phyloP scores from a whole-genome alignment of 2,113 vertebrate genomes.

The Perca schrenkii region DNA sequence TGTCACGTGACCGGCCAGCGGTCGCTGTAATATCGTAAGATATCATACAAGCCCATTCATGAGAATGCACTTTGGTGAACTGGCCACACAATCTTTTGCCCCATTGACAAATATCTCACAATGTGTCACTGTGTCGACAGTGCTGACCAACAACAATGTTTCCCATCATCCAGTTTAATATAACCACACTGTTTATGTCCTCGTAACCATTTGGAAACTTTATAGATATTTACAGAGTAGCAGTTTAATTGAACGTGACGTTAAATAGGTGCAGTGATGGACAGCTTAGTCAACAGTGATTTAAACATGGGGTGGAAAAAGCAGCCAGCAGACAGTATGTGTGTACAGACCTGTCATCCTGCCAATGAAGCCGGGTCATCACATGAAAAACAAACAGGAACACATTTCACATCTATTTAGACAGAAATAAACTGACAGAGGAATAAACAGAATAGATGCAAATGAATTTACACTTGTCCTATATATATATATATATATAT shows the following conservation, averaged over 20 bases:
- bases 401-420: not conserved
- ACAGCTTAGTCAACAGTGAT: conserved; percentile 14
- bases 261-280: conserved; percentile 11
- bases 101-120: too few relatives aligned
- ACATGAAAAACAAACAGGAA: not conserved
- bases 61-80: too few relatives aligned
- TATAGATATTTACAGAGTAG: not conserved
- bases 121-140: too few relatives aligned
- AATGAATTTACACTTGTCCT: not conserved
- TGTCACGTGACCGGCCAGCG: too few relatives aligned
- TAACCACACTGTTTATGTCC: too few relatives aligned
- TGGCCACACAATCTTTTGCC: too few relatives aligned
- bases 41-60: too few relatives aligned
- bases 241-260: not conserved
- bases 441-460: not conserved
- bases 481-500: too few relatives aligned
- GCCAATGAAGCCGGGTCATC: not conserved
- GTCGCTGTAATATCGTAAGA: too few relatives aligned
- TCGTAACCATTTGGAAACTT: not conserved
- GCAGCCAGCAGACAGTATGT: not conserved
- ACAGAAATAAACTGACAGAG: too few relatives aligned
- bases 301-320: not conserved
- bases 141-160: too few relatives aligned
- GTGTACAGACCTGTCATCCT: not conserved
- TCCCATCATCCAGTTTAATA: too few relatives aligned